Percentiles rank a stretch among this genome's conserved stretches.
Evolutionary conservation across 2,113 vertebrate genomes (phyloP).

Genomic region (Onychorhynchus coronatus): DNA sequence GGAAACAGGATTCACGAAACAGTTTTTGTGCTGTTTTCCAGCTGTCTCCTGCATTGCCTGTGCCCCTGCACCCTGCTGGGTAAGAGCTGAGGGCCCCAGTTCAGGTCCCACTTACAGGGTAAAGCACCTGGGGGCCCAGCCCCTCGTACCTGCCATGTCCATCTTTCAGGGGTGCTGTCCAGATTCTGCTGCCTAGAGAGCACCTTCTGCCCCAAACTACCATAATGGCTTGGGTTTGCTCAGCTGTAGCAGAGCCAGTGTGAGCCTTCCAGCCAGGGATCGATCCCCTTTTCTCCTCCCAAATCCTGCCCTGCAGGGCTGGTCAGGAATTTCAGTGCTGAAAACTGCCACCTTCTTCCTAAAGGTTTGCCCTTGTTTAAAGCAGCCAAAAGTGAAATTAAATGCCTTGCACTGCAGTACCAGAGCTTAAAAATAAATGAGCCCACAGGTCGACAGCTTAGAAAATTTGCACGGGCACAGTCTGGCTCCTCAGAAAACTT

Average conservation of each 20-base stretch:
- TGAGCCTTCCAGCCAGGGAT: background rate
- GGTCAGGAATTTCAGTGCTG: background rate
- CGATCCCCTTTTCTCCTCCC: background rate
- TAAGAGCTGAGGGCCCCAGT: background rate
- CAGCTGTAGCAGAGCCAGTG: background rate
- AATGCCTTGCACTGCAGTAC: background rate
- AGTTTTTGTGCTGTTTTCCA: background rate
- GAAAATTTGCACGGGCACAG: background rate
- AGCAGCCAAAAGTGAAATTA: background rate
- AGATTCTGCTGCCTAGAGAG: background rate
- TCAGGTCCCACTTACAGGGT: background rate
- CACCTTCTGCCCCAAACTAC: background rate
- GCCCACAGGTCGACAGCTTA: background rate
- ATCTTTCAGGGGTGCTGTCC: background rate
- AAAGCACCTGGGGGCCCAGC: background rate
- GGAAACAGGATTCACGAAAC: background rate
- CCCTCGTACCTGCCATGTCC: background rate
- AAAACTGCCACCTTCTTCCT: background rate
- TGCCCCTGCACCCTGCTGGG: background rate
- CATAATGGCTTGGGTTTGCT: background rate
- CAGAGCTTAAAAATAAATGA: background rate
- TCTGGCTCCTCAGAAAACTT: background rate
- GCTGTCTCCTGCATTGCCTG: background rate
- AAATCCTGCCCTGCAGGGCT: rapidly evolving
- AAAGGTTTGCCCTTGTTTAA: background rate